Evolutionary conservation across 2,888 invertebrate genomes (phyloP), one percentile per base, ranked within the genome.

Genomic region (Lithophane semibrunnea): DNA sequence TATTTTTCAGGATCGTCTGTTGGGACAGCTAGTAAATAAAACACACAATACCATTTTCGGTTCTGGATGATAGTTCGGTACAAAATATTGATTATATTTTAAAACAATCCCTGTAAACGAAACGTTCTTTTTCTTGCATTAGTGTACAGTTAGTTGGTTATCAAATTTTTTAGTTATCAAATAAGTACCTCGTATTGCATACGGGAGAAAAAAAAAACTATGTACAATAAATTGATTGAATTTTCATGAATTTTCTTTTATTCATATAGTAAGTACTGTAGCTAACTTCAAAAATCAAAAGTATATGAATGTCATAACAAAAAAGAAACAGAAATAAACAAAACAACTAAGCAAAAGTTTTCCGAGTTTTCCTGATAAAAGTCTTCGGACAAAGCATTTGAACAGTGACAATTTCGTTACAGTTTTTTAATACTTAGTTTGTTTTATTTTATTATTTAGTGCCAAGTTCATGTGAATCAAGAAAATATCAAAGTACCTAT

Each of bases 381-480:
- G 24, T 68, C 37, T 21, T 64, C 56, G n/a, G 12, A 7, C 52
- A 83, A 78, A 80, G n/a, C 49, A 61, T 56, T 80, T 65, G 9
- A 60, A 83, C 54, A 24, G 37, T 76, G 60, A 68, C 54, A 52
- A 49, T 24, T 54, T 65, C 1, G 58, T 47, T 68, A 82, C 7
- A 37, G 49, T 80, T 78, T 78, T 44, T 66, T 44, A 18, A 24
- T 60, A 37, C 37, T 37, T 37, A 60, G 5, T 78, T 80, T 60
- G 16, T 69, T 54, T 84, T 29, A 60, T 44, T 49, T 16, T 42
- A 47, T 21, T 56, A 24, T 16, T 24, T 64, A 49, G 24, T 65
- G 58, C 65, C 21, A 64, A 82, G 29, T 81, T 47, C 54, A 52
- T 21, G 64, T 77, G 77, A 44, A 65, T 65, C 58, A 82, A 77